Evolutionary conservation across 1,140 invertebrate species (phyloP).

Genomic region (Cephus cinctus): DNA sequence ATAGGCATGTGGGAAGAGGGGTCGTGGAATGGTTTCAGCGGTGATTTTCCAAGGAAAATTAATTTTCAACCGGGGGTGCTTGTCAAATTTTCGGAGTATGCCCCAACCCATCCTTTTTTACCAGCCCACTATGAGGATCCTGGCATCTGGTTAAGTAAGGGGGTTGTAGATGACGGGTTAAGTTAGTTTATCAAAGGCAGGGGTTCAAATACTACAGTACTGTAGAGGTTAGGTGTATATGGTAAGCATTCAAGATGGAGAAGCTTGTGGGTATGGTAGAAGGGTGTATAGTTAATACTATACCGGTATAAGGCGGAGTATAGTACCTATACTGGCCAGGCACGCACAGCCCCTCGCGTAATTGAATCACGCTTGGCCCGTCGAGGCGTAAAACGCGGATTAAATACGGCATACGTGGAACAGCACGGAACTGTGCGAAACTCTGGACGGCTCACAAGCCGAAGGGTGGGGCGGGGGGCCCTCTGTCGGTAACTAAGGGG

Average conservation of each 20-base stretch:
- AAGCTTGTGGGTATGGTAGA: too few species aligned
- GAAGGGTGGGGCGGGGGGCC: neutral
- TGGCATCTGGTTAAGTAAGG: slow-evolving; percentile 12
- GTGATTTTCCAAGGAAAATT: slow-evolving; percentile 15
- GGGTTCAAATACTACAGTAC: too few species aligned
- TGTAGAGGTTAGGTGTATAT: too few species aligned
- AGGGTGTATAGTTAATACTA: too few species aligned
- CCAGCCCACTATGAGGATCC: neutral
- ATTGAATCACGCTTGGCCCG: slow-evolving; percentile 31
- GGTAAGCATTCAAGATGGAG: too few species aligned
- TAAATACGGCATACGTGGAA: slow-evolving; percentile 34
- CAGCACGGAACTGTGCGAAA: slow-evolving; percentile 6
- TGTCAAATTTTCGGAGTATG: slow-evolving; percentile 20
- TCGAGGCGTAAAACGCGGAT: slow-evolving; percentile 32
- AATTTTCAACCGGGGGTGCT: slow-evolving; percentile 20
- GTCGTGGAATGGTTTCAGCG: neutral
- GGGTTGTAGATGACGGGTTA: slow-evolving; percentile 25
- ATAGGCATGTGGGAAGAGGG: neutral
- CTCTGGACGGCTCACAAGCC: too few species aligned
- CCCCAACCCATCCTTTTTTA: too few species aligned
- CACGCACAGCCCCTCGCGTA: slow-evolving; percentile 17
- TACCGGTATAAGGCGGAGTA: too few species aligned
- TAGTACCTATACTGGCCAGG: too few species aligned
- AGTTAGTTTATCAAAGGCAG: too few species aligned
- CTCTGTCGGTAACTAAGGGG: too few species aligned